Percentiles rank a stretch among this genome's conserved stretches.
These are phyloP conservation scores for Laterallus jamaicensis DNA, from an alignment of 2,113 vertebrate species.

Conservation along the genomic window DNA sequence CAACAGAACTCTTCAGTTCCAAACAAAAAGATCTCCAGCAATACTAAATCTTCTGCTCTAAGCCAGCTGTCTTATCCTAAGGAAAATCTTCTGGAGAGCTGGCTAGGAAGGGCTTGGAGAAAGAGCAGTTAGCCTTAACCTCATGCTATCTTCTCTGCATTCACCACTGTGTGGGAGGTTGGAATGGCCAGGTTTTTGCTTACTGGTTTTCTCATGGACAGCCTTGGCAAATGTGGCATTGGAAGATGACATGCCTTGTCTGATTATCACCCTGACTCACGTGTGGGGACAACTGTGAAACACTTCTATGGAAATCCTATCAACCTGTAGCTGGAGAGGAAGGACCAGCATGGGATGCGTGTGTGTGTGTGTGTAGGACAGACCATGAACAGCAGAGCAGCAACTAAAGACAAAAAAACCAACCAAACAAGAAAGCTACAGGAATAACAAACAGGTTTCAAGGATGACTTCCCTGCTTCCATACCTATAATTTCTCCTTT, in stretches of 20 bases:
- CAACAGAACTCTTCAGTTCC: neutral
- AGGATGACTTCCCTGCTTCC: neutral
- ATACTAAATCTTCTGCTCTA: neutral
- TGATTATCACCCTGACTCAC: neutral
- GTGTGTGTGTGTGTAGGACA: neutral
- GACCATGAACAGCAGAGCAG: neutral
- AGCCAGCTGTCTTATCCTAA: neutral
- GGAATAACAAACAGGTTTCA: neutral
- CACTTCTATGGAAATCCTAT: neutral
- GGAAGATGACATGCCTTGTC: neutral
- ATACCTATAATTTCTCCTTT: neutral
- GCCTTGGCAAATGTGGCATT: neutral
- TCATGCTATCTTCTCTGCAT: neutral
- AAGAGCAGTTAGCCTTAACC: neutral
- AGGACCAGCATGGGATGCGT: neutral
- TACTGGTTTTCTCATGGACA: neutral
- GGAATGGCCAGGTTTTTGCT: neutral
- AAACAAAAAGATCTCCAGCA: neutral
- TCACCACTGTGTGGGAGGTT: neutral
- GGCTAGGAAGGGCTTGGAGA: neutral
- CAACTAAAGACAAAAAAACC: neutral
- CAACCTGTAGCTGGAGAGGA: neutral
- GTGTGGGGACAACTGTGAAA: neutral
- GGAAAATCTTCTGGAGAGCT: neutral
- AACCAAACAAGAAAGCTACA: neutral